phyloP scores from a whole-genome alignment of 1,140 invertebrate genomes.

The Musca domestica region DNA sequence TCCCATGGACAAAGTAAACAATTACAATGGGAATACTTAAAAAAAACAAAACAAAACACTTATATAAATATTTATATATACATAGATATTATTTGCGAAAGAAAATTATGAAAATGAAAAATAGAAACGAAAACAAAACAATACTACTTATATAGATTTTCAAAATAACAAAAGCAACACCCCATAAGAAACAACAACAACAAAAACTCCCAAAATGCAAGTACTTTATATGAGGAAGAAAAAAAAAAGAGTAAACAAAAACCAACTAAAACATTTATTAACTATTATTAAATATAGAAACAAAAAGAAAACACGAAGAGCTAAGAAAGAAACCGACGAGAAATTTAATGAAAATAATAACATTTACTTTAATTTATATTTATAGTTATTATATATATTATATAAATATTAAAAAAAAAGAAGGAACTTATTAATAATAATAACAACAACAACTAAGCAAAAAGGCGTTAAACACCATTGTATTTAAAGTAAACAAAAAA shows the following conservation, averaged over 20 bases:
- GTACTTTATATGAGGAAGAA: constrained; percentile 6
- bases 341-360: neutral
- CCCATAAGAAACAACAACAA: constrained; percentile 4
- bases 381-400: constrained; percentile 18
- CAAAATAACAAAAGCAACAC: constrained; percentile 1
- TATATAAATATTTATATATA: constrained; percentile 24
- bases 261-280: constrained; percentile 19
- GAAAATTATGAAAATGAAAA: constrained; percentile 13
- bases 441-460: constrained; percentile 11
- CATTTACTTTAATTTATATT: constrained; percentile 22
- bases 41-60: neutral
- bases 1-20: too few species aligned
- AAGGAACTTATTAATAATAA: constrained; percentile 16
- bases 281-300: constrained; percentile 8
- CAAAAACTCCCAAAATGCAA: neutral
- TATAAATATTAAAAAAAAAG: constrained; percentile 5
- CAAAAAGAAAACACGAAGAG: constrained; percentile 10
- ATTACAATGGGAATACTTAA: too few species aligned
- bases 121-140: constrained; percentile 13
- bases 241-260: constrained; percentile 4
- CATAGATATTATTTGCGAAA: constrained; percentile 23
- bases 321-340: constrained; percentile 5
- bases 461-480: constrained; percentile 19
- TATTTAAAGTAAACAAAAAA: constrained; percentile 12
- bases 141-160: neutral